phyloP scores from a whole-genome alignment of 2,888 invertebrate species.

The Camponotus fellah region DNA sequence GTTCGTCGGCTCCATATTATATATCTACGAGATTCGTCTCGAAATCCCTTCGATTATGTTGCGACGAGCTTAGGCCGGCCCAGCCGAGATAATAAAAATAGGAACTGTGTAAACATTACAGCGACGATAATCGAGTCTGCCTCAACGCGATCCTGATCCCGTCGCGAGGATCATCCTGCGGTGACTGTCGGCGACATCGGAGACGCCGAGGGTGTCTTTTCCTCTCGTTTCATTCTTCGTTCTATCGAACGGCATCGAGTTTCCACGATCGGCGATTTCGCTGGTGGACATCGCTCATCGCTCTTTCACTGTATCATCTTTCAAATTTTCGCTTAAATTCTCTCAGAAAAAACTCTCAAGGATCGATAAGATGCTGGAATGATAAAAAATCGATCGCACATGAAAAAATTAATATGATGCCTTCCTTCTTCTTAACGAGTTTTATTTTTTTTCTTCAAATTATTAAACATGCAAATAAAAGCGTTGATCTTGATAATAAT shows the following conservation, averaged over 20 bases:
- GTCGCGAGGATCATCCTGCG: not conserved
- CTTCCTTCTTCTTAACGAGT: not conserved
- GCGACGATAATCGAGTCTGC: not conserved
- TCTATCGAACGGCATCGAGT: not conserved
- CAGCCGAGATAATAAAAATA: not conserved
- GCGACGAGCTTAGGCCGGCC: not conserved
- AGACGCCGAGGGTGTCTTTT: not conserved
- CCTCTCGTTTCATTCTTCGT: not conserved
- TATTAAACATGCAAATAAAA: not conserved
- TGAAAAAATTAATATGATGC: not conserved
- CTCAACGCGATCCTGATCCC: not conserved
- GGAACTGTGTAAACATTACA: constrained; percentile 11
- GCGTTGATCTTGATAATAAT: not conserved
- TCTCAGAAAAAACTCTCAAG: not conserved
- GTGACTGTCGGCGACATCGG: not conserved
- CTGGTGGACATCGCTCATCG: not conserved
- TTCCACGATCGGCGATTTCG: not conserved
- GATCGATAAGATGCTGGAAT: not conserved
- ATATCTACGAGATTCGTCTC: not conserved
- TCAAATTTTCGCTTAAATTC: not conserved
- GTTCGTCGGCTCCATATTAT: constrained; percentile 1
- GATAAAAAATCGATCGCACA: not conserved
- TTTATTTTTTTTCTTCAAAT: not conserved
- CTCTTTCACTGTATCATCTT: not conserved
- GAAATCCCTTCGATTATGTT: not conserved